Base-by-base conservation (phyloP, 2,113 vertebrate species). In the Chaenocephalus aceratus region DNA sequence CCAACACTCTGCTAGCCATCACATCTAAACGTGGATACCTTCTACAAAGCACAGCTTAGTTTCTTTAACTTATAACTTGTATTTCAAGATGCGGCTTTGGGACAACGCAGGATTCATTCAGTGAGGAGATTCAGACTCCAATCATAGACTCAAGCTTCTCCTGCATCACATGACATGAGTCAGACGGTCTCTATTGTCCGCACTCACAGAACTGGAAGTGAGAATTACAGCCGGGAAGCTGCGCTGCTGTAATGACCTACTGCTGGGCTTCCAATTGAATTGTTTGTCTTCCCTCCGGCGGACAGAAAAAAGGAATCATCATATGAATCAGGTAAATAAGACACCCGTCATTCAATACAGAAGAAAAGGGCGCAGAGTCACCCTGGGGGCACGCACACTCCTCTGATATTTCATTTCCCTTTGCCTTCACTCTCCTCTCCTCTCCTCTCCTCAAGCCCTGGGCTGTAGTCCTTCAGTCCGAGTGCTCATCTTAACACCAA, bases 261-360 rank as follows among this genome's bases (percentile, higher is more conserved):
- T 66, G 57, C 73, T 68, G 53, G 49, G 14, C 54, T 77, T 77
- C 77, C 44, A 88, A 84, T 77, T 65, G 13, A 83, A 77, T 80
- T 58, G 85, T 86, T 80, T 62, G 51, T 64, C 54, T 83, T 74
- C 61, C 63, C 67, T 57, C 49, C 9, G 7, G 70, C 70, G 44
- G 46, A 83, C 53, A 52, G 63, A 74, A 70, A 69, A 61, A 59
- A 76, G 60, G 23, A 76, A 74, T 77, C 79, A 71, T 85, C 65
- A 67, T 77, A 88, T 90, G 69, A 82, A 69, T 90, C 77, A 82
- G 61, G 67, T 71, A 74, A 87, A 91, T 77, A 85, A 73, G 81
- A 89, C 76, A 79, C 76, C 66, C 23, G 65, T 83, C 76, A 77
- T 73, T 77, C 75, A 86, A 85, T 84, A 71, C 79, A 74, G 21